These are phyloP conservation scores for Polyploca ridens DNA, from an alignment of 2,888 invertebrate species.

Conservation along the genomic window DNA sequence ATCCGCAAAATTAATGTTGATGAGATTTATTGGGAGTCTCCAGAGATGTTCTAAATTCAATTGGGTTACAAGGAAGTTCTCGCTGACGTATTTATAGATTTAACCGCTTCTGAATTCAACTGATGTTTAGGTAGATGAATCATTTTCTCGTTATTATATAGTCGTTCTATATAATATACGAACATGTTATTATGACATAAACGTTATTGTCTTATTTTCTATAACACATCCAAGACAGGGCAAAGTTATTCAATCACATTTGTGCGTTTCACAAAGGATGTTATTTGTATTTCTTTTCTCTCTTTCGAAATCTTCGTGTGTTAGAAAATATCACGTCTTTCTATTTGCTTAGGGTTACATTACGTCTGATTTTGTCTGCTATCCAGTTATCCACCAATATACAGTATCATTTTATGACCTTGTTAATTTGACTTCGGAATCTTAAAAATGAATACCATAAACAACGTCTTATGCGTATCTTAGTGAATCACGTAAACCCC, in stretches of 20 bases:
- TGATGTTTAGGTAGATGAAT: background rate
- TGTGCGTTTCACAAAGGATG: background rate
- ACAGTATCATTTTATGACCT: too few relatives aligned
- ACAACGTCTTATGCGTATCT: background rate
- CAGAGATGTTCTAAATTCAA: conserved; percentile 7
- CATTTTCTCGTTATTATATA: background rate
- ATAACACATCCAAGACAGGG: background rate
- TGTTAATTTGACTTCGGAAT: background rate
- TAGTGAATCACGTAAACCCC: background rate
- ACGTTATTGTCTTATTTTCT: background rate
- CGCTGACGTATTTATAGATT: conserved; percentile 5
- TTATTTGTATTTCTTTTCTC: background rate
- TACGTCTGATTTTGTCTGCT: background rate
- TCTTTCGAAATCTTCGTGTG: background rate
- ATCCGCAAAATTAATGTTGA: conserved; percentile 18
- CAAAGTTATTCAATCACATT: conserved; percentile 5
- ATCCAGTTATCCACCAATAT: background rate
- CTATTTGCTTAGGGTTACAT: background rate
- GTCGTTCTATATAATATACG: background rate
- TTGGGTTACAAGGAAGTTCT: background rate
- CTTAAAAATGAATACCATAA: background rate
- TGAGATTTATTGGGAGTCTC: conserved; percentile 10
- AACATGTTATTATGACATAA: background rate
- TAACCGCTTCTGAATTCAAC: conserved; percentile 7
- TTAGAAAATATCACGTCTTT: background rate